Evolutionary conservation across 2,113 vertebrate genomes (phyloP).

Genomic region (Corythornis cristatus): DNA sequence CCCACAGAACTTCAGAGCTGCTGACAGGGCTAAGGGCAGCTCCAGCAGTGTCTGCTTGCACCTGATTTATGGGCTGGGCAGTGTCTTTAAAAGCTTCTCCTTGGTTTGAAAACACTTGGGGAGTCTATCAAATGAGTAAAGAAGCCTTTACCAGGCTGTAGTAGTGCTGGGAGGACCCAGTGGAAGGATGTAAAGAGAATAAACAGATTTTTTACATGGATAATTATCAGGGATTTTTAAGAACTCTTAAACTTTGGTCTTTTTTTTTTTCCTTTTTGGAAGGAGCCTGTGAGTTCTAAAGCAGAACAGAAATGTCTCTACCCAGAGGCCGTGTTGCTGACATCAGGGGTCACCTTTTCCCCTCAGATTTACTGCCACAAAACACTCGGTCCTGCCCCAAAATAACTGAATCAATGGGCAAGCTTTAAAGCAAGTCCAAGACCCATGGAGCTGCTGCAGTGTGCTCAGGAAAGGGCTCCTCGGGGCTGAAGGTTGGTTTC

Average conservation of each 20-base stretch:
- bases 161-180: neutral
- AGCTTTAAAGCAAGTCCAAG: neutral
- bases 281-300: neutral
- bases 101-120: neutral
- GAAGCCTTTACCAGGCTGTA: neutral
- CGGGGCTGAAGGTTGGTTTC: slow-evolving; percentile 24
- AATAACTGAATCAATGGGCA: slow-evolving; percentile 9
- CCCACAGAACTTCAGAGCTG: neutral
- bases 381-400: neutral
- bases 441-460: neutral
- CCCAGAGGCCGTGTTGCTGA: neutral
- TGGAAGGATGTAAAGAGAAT: neutral
- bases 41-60: neutral
- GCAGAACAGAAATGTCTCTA: neutral
- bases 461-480: neutral
- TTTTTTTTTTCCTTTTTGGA: neutral
- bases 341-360: neutral
- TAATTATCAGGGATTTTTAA: neutral
- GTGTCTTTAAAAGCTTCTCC: neutral
- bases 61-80: neutral
- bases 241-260: neutral
- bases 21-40: neutral
- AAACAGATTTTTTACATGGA: rapidly evolving
- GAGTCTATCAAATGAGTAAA: neutral
- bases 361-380: neutral